Conservation (phyloP, 2,797 vertebrate species). For the Chromobotia macracanthus region DNA sequence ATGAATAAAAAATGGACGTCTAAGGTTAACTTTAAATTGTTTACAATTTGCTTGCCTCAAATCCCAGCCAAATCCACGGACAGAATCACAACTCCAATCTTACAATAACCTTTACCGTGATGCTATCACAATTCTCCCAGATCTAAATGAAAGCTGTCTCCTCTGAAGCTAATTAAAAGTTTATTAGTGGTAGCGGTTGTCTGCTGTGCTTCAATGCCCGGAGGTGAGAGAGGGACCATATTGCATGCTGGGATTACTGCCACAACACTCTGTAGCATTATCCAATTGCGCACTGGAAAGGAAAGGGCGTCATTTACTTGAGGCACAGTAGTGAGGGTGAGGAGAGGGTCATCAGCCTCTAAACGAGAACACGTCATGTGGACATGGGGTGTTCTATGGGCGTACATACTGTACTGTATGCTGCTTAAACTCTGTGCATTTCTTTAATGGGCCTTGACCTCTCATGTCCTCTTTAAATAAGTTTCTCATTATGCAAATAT, state of each 20-base stretch:
- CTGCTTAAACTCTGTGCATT: not conserved
- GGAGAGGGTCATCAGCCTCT: slow-evolving; percentile 23
- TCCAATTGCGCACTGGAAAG: slow-evolving; percentile 33
- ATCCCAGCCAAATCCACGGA: too few species aligned
- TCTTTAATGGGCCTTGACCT: not conserved
- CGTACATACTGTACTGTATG: slow-evolving; percentile 7
- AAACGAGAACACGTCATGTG: slow-evolving; percentile 18
- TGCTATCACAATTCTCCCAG: slow-evolving; percentile 13
- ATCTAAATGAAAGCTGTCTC: slow-evolving; percentile 24
- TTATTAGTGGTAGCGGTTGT: slow-evolving; percentile 49
- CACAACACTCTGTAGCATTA: slow-evolving; percentile 35
- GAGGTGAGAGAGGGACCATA: slow-evolving; percentile 43
- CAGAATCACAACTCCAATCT: not conserved
- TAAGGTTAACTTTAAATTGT: too few species aligned
- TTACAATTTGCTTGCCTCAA: too few species aligned
- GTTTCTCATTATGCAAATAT: not conserved
- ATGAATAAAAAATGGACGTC: not conserved
- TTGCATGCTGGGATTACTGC: slow-evolving; percentile 50
- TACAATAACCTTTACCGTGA: slow-evolving; percentile 4
- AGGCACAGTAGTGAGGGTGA: slow-evolving; percentile 19
- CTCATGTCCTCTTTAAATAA: too few species aligned
- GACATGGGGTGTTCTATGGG: slow-evolving; percentile 15
- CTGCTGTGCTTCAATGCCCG: slow-evolving; percentile 35
- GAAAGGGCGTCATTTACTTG: slow-evolving; percentile 22
- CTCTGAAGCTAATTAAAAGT: slow-evolving; percentile 56